Evolutionary conservation across 2,888 invertebrate species (phyloP), one percentile per base, ranked within the genome.

Genomic region (Orchesella flavescens): DNA sequence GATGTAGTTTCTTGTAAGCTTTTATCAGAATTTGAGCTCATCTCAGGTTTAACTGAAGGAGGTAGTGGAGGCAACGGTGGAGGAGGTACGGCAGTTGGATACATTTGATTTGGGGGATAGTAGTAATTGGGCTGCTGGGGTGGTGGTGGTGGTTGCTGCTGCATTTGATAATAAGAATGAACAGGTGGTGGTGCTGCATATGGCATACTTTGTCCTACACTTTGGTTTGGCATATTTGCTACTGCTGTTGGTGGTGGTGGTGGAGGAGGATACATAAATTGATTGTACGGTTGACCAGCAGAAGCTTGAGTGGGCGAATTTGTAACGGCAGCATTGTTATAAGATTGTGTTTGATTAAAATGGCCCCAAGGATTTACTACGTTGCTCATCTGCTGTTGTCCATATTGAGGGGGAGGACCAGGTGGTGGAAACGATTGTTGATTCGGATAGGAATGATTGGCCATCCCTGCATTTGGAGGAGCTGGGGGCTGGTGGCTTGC

Each of bases 41-140:
- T 13, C 21, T 78, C 68, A 9, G 46, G 24, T 24, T 66, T 46
- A 1, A 46, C 17, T 24, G 21, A 3, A 19, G 68, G 43, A 23
- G 76, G 68, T 46, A 23, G 78, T 57, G 76, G 84, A 23, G 80
- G 80, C 23, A 76, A 53, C 5, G 84, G 84, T 17, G 80, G 80
- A 53, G 80, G 80, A 19, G 79, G 73, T 19, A 81, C 81, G 17
- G 46, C 59, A 2, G 73, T 23, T 24, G 65, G 75, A 34, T 53
- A 69, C 61, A 61, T 69, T 44, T 49, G 71, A 46, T 61, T 75
- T 4, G 68, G 53, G 0, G 74, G 46, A 63, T 81, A 74, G 55
- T 68, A 74, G 55, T 74, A 73, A 23, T 49, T 46, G 17, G 68
- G 23, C 17, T 23, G 43, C n/a, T n/a, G n/a, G n/a, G n/a, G n/a